Percentiles rank a stretch among this genome's conserved stretches.
Evolutionary conservation across 2,113 vertebrate species (phyloP).

Genomic region (Aythya baeri): DNA sequence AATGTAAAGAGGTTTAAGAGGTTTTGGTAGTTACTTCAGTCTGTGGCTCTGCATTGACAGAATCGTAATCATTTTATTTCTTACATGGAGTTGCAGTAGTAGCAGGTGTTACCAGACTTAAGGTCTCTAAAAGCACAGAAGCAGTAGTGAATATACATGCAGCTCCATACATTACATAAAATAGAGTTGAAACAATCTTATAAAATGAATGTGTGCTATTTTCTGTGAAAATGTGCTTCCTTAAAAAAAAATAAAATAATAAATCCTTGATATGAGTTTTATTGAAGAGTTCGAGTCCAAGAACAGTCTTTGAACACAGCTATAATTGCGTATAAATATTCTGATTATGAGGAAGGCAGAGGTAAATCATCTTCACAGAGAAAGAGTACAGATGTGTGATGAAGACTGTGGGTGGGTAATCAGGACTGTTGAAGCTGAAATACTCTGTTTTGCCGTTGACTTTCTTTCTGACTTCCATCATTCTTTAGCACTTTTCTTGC

Average conservation of each 20-base stretch:
- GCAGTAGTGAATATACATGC: background rate
- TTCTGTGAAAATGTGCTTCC: background rate
- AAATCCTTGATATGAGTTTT: background rate
- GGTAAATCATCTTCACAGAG: constrained; percentile 45
- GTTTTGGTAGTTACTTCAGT: constrained; percentile 31
- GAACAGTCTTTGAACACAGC: constrained; percentile 14
- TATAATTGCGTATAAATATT: constrained; percentile 62
- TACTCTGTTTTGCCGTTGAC: background rate
- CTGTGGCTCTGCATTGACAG: constrained; percentile 18
- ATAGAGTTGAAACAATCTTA: background rate
- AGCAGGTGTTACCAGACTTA: background rate
- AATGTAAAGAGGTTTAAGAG: constrained; percentile 51
- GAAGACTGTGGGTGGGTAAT: constrained; percentile 37
- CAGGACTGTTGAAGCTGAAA: background rate
- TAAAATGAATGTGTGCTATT: background rate
- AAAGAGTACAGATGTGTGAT: background rate
- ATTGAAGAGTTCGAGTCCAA: constrained; percentile 11
- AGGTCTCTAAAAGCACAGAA: background rate
- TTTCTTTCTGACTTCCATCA: constrained; percentile 6
- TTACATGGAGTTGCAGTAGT: background rate
- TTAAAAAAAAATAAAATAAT: background rate
- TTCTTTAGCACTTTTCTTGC: background rate
- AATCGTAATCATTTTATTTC: background rate
- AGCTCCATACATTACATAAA: background rate
- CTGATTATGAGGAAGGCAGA: constrained; percentile 4